Conservation (phyloP, 2,797 vertebrate genomes). For the Pachyuromys duprasi region DNA sequence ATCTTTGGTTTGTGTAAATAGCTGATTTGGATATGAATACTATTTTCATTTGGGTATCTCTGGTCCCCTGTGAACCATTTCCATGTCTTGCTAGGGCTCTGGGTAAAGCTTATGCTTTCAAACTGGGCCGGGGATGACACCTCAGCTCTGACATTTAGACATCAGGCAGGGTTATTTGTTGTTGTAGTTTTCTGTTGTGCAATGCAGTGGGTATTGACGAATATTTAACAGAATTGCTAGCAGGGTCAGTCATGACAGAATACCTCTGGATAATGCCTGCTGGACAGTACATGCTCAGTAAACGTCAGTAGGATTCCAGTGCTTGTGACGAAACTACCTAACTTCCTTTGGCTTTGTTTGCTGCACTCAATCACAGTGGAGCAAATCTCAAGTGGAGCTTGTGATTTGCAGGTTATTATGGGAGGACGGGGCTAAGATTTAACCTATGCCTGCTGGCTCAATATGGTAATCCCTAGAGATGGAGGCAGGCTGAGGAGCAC, state of each 20-base stretch:
- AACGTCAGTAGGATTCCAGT: not conserved
- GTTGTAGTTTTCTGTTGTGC: too few relatives aligned
- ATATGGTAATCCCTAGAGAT: not conserved
- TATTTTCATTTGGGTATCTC: not conserved
- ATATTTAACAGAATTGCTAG: not conserved
- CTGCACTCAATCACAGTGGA: not conserved
- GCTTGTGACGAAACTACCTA: not conserved
- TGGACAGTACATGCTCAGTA: not conserved
- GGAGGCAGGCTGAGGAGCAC: not conserved
- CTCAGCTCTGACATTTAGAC: not conserved
- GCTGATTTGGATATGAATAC: not conserved
- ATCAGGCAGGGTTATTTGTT: not conserved
- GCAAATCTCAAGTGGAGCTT: not conserved
- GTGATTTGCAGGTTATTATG: not conserved
- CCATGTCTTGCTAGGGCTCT: not conserved
- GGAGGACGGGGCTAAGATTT: accelerated
- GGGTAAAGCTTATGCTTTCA: not conserved
- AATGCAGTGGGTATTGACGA: not conserved
- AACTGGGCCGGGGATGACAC: not conserved
- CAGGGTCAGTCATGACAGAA: not conserved
- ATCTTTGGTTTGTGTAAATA: not conserved
- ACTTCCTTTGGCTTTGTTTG: not conserved
- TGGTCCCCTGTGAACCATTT: not conserved
- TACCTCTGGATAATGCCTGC: not conserved
- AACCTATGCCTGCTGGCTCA: not conserved